These are phyloP conservation scores for Grantiella picta DNA, from an alignment of 2,113 vertebrate species.

Conservation along the genomic window DNA sequence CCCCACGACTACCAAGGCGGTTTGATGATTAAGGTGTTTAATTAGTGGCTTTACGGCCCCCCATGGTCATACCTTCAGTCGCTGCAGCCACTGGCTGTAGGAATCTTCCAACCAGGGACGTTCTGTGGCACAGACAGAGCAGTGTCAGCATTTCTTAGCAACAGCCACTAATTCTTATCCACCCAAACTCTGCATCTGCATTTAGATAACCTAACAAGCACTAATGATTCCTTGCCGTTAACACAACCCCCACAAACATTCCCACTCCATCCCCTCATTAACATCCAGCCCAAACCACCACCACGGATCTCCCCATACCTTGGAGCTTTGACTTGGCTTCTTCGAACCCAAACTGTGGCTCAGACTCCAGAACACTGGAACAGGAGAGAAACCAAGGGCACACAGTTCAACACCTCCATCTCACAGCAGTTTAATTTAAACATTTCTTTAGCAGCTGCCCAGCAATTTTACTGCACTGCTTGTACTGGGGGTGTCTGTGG, in stretches of 20 bases:
- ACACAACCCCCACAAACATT: not conserved
- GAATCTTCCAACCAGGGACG: constrained; percentile 93
- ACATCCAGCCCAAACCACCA: not conserved
- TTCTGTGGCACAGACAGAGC: constrained; percentile 69
- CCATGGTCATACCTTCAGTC: constrained; percentile 80
- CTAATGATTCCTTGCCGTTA: not conserved
- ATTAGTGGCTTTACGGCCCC: not conserved
- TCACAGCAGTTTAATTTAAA: rapidly evolving
- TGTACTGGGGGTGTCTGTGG: not conserved
- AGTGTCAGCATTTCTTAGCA: not conserved
- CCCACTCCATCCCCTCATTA: not conserved
- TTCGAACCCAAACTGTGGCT: constrained; percentile 94
- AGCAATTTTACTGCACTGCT: not conserved
- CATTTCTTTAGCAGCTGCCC: not conserved
- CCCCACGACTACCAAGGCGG: not conserved
- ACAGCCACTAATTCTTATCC: not conserved
- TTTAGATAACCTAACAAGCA: not conserved
- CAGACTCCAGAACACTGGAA: constrained; percentile 88
- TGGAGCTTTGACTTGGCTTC: constrained; percentile 92
- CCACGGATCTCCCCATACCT: constrained; percentile 72
- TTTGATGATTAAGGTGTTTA: not conserved
- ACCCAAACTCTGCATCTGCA: not conserved
- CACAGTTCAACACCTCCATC: not conserved
- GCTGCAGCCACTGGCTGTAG: constrained; percentile 86
- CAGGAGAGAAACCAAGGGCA: not conserved